Percentiles rank a stretch among this genome's conserved stretches.
phyloP scores from a whole-genome alignment of 2,888 invertebrate species.

The Lymantria dispar region DNA sequence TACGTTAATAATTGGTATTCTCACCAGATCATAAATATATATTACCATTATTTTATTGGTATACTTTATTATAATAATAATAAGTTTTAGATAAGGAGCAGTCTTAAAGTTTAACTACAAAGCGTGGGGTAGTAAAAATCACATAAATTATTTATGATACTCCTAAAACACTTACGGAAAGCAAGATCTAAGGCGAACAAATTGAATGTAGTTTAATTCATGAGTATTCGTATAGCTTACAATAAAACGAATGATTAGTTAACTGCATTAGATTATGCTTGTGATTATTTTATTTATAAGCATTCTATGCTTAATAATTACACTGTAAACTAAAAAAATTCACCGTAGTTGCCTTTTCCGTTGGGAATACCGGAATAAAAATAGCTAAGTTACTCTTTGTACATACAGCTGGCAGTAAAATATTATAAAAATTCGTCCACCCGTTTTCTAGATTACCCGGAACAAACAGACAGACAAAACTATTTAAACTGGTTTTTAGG shows the following conservation, averaged over 20 bases:
- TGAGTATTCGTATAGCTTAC: not conserved
- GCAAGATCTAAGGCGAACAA: slow-evolving; percentile 22
- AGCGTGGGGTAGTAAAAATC: slow-evolving; percentile 34
- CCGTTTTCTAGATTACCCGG: no score
- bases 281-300: not conserved
- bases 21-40: no score
- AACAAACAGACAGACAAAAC: no score
- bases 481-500: no score
- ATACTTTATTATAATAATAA: not conserved
- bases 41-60: not conserved
- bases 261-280: not conserved
- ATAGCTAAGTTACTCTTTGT: no score
- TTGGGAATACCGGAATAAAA: no score
- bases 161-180: slow-evolving; percentile 28
- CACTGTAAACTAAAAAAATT: no score
- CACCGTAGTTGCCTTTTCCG: no score
- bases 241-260: not conserved
- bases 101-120: slow-evolving; percentile 21
- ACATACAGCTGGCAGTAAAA: no score
- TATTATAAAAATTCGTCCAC: no score
- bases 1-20: no score
- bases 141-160: slow-evolving; percentile 40
- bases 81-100: slow-evolving; percentile 10
- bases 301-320: no score
- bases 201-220: not conserved